Base-by-base conservation (phyloP, 2,888 invertebrate genomes). In the Dendrolimus pini region DNA sequence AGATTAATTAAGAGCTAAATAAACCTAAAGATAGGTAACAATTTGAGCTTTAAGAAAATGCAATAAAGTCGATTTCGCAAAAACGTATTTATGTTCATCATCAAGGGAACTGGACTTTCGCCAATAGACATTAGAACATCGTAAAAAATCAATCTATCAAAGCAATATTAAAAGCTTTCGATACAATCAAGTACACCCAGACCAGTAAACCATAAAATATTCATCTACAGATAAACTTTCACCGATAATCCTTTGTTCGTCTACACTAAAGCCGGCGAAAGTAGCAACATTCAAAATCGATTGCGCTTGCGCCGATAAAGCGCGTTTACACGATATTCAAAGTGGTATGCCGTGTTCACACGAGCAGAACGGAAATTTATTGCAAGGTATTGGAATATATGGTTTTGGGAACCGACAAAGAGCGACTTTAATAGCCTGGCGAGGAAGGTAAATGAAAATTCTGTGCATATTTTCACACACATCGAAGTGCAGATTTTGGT, bases 281-380 rank as follows among this genome's bases (percentile, higher is more conserved):
- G 66, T 66, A 62, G 65, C 65, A 66, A 71, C 68, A 68, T 65
- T 65, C 66, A 67, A 68, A 67, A 66, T 70, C 66, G 69, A 65
- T 71, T 69, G 65, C 61, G 59, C 63, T 69, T 67, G 64, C 70
- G 69, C 69, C 59, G 66, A 69, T 69, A 69, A 66, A 63, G 64
- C 60, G 55, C 60, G 63, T 64, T 64, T 68, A 70, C 70, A 67
- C 65, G 67, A 62, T 66, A 66, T 65, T 65, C 67, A 72, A 74
- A 78, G 77, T 77, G 75, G 74, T 74, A 74, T 78, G 75, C 66
- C 59, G 56, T 78, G 77, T 74, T 74, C 72, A 70, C 73, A 71
- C 72, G 65, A 63, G 54, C 55, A 59, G 66, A 30, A 30, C 62
- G 9, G 47, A 47, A 47, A 47, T 47, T 47, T 60, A 58, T 59